Evolutionary conservation across 2,888 invertebrate species (phyloP), one percentile per base, ranked within the genome.

Genomic region (Pasiphila rectangulata): DNA sequence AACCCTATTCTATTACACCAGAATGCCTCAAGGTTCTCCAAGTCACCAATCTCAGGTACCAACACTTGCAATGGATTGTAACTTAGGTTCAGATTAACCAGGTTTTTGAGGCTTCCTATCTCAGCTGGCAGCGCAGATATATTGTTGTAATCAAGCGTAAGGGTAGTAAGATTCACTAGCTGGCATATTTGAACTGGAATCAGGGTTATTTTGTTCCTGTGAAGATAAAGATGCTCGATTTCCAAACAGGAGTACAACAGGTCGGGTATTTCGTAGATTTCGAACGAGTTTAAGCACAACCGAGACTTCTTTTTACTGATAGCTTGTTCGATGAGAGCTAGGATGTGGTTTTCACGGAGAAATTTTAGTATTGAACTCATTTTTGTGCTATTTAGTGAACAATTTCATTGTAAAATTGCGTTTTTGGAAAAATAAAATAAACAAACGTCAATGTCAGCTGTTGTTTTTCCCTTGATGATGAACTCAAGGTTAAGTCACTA

Each of bases 341-440:
- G 72, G 67, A 92, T 91, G 66, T 93, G 91, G 71, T 93, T 92
- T 77, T 91, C 90, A 76, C 92, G 92, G 65, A 93, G 90, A 77
- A 92, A 93, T 79, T 92, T 90, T 75, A 92, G 90, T 64, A 93
- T 87, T 65, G 89, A 89, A 86, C 92, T 92, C 92, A 92, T 92
- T 83, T 87, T 68, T 44, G 45, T 16, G 40, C 54, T 64, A 63
- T 62, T 66, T 70, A 61, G 64, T 57, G 67, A 74, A 64, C 69
- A 76, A 74, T 75, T 75, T 67, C 75, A 67, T 61, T 58, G 9
- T 56, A 64, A 65, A 71, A 82, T 75, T 86, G 78, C 83, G 83
- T 79, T 80, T 74, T 80, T 75, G 74, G 70, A 67, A 74, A 13
- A 13, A 32, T 32, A 9, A 10, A 32, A 17, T 17, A 63, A 64